Conservation (phyloP, 2,113 vertebrate species). For the Amazona vittata region DNA sequence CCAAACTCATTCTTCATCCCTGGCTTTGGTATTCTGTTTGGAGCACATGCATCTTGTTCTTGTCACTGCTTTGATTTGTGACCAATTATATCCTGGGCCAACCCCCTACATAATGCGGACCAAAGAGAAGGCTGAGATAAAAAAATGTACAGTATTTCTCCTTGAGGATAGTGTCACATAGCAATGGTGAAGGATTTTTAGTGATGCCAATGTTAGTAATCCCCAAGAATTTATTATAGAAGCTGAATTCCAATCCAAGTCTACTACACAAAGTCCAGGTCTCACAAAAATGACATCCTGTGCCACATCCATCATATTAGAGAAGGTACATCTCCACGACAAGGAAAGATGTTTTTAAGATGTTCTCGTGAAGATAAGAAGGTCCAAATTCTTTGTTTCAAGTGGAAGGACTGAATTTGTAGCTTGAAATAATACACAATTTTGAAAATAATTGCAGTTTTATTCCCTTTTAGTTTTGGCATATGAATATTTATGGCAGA, state of each 20-base stretch:
- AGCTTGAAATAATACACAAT: not conserved
- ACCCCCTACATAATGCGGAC: not conserved
- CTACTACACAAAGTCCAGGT: not conserved
- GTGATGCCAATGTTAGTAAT: not conserved
- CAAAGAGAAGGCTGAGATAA: not conserved
- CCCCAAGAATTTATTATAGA: not conserved
- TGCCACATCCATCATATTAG: not conserved
- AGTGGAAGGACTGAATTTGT: not conserved
- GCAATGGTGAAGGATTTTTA: not conserved
- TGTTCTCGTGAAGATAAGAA: not conserved
- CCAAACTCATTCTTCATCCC: not conserved
- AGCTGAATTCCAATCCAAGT: not conserved
- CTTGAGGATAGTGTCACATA: not conserved
- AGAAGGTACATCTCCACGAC: not conserved
- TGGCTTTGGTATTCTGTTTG: not conserved
- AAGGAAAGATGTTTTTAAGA: not conserved
- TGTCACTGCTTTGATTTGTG: not conserved
- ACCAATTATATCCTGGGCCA: not conserved
- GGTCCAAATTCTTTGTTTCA: not conserved
- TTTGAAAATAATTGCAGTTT: not conserved
- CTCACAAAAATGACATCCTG: not conserved
- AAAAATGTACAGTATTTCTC: not conserved
- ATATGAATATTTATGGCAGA: not conserved
- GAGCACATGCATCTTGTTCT: not conserved
- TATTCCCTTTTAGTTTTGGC: not conserved